Evolutionary conservation across 2,113 vertebrate genomes (phyloP), one percentile per base, ranked within the genome.

Genomic region (Scopus umbretta): DNA sequence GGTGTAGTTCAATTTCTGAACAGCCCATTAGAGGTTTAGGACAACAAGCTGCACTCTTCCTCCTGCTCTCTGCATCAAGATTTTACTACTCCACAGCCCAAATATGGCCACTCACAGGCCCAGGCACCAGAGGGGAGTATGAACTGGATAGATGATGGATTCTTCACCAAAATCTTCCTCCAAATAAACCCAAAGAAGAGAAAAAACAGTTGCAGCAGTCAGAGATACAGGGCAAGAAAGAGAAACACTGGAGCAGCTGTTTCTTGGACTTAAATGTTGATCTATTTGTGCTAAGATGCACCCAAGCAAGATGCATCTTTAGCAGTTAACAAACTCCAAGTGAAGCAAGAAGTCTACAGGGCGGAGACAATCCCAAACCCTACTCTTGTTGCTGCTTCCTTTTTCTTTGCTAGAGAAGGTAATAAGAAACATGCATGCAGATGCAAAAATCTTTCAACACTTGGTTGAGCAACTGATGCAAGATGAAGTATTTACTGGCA

Each of bases 391-490:
- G 42, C 17, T 74, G 56, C 5, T 63, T 43, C 58, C 42, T 67
- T 72, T 42, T 71, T 3, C 13, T 80, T 78, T 86, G 47, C 86
- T 80, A 32, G 55, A 90, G 43, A 90, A 84, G 16, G 70, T 43
- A 80, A 15, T 45, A 61, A 94, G 74, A 82, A 67, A 58, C 42
- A 86, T 2, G 23, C 22, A 82, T n/a, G 47, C 50, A 85, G 79
- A 88, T 85, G 79, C 59, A 80, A 94, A 97, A 76, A 82, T 92
- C 89, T 95, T 96, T 92, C 94, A 86, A 73, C 91, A 88, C 58
- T 59, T 76, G 21, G 26, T 52, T 85, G 75, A 92, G 93, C 68
- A 95, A 92, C 71, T 53, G 84, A 82, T 89, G 78, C 53, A 79
- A 90, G 74, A 71, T 56, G 79, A 92, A 89, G 49, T 36, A 79